Base-by-base conservation (phyloP, 2,888 invertebrate genomes). In the Dyspetes luteomarginatus region DNA sequence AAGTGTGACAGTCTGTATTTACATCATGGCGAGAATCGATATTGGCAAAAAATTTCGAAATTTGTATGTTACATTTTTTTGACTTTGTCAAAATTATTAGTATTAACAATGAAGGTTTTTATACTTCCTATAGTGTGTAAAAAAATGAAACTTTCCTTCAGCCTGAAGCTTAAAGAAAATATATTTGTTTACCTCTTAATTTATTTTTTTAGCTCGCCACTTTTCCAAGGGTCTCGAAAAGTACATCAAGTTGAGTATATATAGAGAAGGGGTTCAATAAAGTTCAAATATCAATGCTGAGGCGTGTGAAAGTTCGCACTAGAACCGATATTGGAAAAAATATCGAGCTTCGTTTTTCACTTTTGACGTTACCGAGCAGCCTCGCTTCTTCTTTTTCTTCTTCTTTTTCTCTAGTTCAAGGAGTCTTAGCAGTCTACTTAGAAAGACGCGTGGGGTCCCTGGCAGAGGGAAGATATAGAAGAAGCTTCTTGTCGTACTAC, bases 301-400 rank as follows among this genome's bases (percentile, higher is more conserved):
- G n/a, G n/a, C n/a, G n/a, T n/a, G n/a, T n/a, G 36, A 36, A 36
- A 48, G 48, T 15, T n/a, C n/a, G 48, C 4, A 17, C 4, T 1
- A 7, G 5, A 19, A 26, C 5, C 43, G 55, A 56, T 56, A 56
- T 56, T 56, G 68, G 56, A 69, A 69, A 68, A 69, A 69, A 24
- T 9, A 68, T 68, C 68, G 30, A 15, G 65, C 43, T 56, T 69
- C 55, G 24, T 41, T 69, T 56, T 43, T 17, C 56, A 52, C 55
- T 43, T 68, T 69, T 56, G 68, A 69, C 68, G 43, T 69, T 26
- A 5, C n/a, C 68, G 43, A 36, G 22, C 36, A 43, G 36, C 9
- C 36, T n/a, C 65, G 4, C 17, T 30, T 19, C 28, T 19, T 19
- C 9, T 28, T 15, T n/a, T 36, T 3, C 7, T 22, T 28, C 19